Evolutionary conservation across 2,113 vertebrate species (phyloP).

Genomic region (Quiscalus mexicanus): DNA sequence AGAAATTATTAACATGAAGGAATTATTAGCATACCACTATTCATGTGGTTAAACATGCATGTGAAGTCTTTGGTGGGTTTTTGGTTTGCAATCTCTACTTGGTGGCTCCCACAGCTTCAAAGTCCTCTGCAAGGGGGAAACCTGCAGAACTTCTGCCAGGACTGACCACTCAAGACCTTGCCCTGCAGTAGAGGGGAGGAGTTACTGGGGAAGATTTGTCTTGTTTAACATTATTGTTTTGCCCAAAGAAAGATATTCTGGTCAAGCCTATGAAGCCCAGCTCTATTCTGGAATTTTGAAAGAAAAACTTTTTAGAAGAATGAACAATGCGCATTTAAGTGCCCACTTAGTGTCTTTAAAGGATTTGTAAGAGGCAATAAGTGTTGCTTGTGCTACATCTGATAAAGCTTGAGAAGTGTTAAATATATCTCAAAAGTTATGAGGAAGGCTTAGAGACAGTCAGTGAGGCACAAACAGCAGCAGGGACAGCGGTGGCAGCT

Average conservation of each 20-base stretch:
- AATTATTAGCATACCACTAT: background rate
- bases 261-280: background rate
- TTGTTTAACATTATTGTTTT: background rate
- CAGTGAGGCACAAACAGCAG: background rate
- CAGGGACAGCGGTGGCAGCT: background rate
- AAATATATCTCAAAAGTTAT: background rate
- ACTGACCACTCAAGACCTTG: background rate
- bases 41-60: background rate
- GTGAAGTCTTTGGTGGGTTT: background rate
- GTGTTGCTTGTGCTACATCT: background rate
- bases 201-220: background rate
- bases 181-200: background rate
- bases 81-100: background rate
- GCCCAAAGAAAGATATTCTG: background rate
- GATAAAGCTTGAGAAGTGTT: background rate
- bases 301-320: background rate
- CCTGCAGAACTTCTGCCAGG: background rate
- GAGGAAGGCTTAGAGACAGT: background rate
- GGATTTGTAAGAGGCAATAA: background rate
- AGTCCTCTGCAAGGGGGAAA: background rate
- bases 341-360: background rate
- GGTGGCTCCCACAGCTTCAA: background rate
- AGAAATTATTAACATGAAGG: background rate
- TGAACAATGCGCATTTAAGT: background rate
- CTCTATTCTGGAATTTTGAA: background rate